Percentiles rank a stretch among this genome's conserved stretches.
phyloP scores from a whole-genome alignment of 2,888 invertebrate genomes.

The Atethmia centrago region DNA sequence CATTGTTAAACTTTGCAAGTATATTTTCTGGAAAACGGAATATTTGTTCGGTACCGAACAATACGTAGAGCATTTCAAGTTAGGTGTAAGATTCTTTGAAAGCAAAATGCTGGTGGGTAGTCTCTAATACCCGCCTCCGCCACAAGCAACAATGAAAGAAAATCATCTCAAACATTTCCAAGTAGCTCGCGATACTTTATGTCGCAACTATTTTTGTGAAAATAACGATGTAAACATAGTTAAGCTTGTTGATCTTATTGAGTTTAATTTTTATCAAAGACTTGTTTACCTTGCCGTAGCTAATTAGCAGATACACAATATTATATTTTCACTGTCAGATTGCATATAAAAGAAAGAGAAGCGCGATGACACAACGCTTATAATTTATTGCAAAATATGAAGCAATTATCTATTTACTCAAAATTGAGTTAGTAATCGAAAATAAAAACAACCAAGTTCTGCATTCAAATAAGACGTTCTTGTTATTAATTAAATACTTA shows the following conservation, averaged over 20 bases:
- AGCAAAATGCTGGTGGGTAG: neutral
- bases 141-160: conserved; percentile 11
- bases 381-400: too few species aligned
- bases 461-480: too few species aligned
- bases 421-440: too few species aligned
- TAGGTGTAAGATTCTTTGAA: conserved; percentile 12
- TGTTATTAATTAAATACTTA: too few species aligned
- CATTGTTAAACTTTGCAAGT: neutral
- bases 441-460: too few species aligned
- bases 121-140: conserved; percentile 18
- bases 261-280: conserved; percentile 38
- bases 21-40: neutral
- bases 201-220: conserved; percentile 41
- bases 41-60: conserved; percentile 5
- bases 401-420: too few species aligned
- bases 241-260: conserved; percentile 46
- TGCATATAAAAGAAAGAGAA: too few species aligned
- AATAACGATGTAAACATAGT: conserved; percentile 43
- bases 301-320: conserved; percentile 51
- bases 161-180: conserved; percentile 19
- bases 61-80: neutral
- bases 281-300: conserved; percentile 43
- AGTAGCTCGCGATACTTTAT: conserved; percentile 18
- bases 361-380: too few species aligned
- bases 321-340: conserved; percentile 6